Evolutionary conservation across 2,797 vertebrate genomes (phyloP), one percentile per base, ranked within the genome.

Genomic region (Bovichtus diacanthus): DNA sequence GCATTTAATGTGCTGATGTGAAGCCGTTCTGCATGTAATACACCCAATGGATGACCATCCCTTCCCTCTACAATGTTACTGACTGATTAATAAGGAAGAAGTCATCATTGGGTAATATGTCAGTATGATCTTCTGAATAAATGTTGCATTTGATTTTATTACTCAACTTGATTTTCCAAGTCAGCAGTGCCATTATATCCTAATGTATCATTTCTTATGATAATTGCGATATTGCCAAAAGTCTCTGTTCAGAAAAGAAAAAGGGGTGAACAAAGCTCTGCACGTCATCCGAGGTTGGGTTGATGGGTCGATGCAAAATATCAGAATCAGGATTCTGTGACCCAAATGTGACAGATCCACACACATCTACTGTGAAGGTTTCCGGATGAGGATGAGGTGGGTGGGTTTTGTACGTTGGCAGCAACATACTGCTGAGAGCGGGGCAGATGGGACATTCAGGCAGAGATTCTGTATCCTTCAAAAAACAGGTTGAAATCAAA

Each of bases 271-370:
- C 0, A 65, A 77, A 39, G 4, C 55, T 18, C 16, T 55, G 47
- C 54, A 12, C 6, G 21, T 68, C 38, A 44, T 64, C 67, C 1
- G 5, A 43, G 16, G 38, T 38, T 49, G 25, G 80, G n/a, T n/a
- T n/a, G n/a, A n/a, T n/a, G n/a, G 15, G 46, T 29, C 29, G 19
- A 74, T 38, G 62, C 41, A 61, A 2, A 46, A 29, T 46, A 59
- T 81, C 58, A 69, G 49, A 51, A 51, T 61, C 36, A 1, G 43
- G 67, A 73, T 78, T 10, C 43, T 46, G 59, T 66, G 72, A 61
- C 76, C 72, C 68, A 64, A 74, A 84, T 80, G 63, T 84, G 76
- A 82, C 69, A 64, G 50, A 86, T 50, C 23, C 62, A 12, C 60
- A 69, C 63, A 38, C 12, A 43, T 62, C 36, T 13, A n/a, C 65